Evolutionary conservation across 2,888 invertebrate genomes (phyloP), one percentile per base, ranked within the genome.

Genomic region (Leptinotarsa tumamoca): DNA sequence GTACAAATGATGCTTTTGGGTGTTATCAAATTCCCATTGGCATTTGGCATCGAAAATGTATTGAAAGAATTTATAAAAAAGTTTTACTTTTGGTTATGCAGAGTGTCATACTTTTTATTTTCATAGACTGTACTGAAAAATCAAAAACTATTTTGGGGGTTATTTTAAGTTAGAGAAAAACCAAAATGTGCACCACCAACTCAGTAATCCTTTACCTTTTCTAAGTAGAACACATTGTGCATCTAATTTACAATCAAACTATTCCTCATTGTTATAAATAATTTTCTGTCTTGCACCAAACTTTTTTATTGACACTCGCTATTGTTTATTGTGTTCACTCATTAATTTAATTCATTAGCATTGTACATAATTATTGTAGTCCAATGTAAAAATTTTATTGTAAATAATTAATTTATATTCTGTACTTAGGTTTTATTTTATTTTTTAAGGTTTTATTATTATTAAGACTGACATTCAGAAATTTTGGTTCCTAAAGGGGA

Each of bases 381-480:
- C 80, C 81, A 81, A 79, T 85, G 85, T 85, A 84, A 84, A 85
- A 82, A 81, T 80, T 83, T 80, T 83, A 83, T 84, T 86, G 85
- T 86, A 85, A 81, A 85, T 85, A 85, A 81, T 83, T 84, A 83
- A 85, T 85, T 85, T 85, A 85, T 84, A 81, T 83, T 72, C 67
- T 83, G 85, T 85, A 85, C 85, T 85, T 85, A 85, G 83, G 80
- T 82, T 80, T 82, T 83, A 78, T 81, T 81, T 82, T 82, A 78
- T 84, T 83, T 83, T 84, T 74, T 86, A 84, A 84, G 84, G 81
- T 86, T 86, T 85, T 85, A 84, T 83, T 84, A 82, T 87, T 87
- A 87, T 88, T 88, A 88, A 88, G 88, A 88, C 88, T 88, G 88
- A 88, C 85, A 86, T 87, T 85, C 83, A 86, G 85, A 86, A 86